Base-by-base conservation (phyloP, 2,797 vertebrate species). In the Amblyraja radiata region DNA sequence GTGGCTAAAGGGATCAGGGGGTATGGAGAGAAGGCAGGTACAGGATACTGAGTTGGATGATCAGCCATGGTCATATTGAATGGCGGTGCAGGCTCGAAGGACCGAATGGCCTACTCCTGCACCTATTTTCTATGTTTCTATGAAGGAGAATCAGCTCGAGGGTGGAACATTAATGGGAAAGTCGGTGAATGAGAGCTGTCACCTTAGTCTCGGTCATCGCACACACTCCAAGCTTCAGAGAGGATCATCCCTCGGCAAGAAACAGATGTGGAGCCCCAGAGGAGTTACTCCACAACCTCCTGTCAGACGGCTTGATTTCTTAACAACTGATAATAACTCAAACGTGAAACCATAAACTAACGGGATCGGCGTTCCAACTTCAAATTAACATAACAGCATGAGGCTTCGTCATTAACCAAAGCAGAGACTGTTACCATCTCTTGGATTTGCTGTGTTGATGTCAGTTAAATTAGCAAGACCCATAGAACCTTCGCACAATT, bases 331-430 rank as follows among this genome's bases (percentile, higher is more conserved):
- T n/a, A 84, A 65, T 32, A 88, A 32, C n/a, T 88, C 61, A 88
- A 88, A 88, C 61, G 32, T 36, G 84, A 88, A 68, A 21, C 61
- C n/a, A 88, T 88, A 88, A 88, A 36, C n/a, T 68, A 63, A 68
- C 68, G 84, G 84, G n/a, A 88, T 88, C 9, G 10, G n/a, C 84
- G 88, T 63, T 88, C 84, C 21, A 88, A 88, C 63, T 68, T 11
- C 84, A 18, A 63, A 36, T 68, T 36, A 36, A 36, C 14, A 25
- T 21, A 18, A 10, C 81, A 88, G n/a, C 63, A 11, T 65, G 81
- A 14, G 14, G 81, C 54, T 61, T 28, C 28, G 18, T 88, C 63
- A 68, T 36, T 36, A 36, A 88, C 61, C 16, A 68, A 65, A 11
- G 63, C 84, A 36, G 25, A 88, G 14, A 32, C 63, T 65, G 14